Evolutionary conservation across 1,140 invertebrate genomes (phyloP).

Genomic region (Trinorchestia longiramus): DNA sequence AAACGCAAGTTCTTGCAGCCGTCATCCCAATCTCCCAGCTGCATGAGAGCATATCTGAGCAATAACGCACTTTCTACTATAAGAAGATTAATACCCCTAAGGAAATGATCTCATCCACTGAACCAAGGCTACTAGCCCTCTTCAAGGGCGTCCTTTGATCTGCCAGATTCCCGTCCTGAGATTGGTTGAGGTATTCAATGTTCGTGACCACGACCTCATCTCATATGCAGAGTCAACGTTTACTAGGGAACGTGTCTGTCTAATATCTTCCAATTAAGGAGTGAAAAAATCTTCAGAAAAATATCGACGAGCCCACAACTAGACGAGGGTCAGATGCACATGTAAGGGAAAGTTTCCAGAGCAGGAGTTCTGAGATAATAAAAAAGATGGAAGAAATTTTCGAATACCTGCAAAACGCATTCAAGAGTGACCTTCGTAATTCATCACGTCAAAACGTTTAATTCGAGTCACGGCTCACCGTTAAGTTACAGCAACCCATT

Average conservation of each 20-base stretch:
- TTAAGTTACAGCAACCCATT: neutral
- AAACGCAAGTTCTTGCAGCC: neutral
- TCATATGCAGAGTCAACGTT: neutral
- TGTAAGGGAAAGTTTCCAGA: neutral
- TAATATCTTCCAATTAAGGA: neutral
- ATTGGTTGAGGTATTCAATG: neutral
- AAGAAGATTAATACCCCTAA: neutral
- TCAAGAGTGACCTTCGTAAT: neutral
- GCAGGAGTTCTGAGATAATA: neutral
- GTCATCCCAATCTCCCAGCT: neutral
- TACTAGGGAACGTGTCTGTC: neutral
- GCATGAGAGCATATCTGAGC: neutral
- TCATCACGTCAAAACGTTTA: neutral
- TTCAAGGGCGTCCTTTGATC: slow-evolving; percentile 2
- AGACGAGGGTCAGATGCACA: neutral
- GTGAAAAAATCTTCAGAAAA: neutral
- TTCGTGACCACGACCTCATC: neutral
- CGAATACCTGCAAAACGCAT: neutral
- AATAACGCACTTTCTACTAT: slow-evolving; percentile 28
- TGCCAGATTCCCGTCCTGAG: neutral
- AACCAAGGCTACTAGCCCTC: neutral
- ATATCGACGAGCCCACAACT: neutral
- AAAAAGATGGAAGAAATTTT: neutral
- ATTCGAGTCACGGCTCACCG: neutral
- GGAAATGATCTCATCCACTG: slow-evolving; percentile 9